A percentile compares a stretch with the other conserved stretches of the same genome.
Conservation (phyloP, 2,113 vertebrate species). For the Columba livia region DNA sequence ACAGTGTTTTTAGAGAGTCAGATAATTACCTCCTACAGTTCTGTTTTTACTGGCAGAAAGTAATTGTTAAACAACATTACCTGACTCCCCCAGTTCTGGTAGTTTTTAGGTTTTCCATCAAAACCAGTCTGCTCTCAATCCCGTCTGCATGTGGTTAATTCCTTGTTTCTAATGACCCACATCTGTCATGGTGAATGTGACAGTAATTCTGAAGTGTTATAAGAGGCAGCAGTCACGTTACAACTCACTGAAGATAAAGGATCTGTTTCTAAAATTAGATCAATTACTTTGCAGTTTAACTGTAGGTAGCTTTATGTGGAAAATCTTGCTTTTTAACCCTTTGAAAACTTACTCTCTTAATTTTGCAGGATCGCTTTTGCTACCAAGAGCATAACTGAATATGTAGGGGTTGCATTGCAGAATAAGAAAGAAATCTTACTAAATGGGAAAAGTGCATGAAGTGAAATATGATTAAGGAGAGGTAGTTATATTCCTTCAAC, state of each 20-base stretch:
- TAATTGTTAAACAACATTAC: conserved; percentile 31
- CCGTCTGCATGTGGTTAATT: conserved; percentile 21
- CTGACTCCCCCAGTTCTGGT: conserved; percentile 5
- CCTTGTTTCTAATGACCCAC: conserved; percentile 6
- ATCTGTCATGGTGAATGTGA: conserved; percentile 34
- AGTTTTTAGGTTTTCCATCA: conserved; percentile 35
- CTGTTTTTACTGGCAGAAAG: conserved; percentile 51
- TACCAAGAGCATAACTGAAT: neutral
- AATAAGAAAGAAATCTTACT: neutral
- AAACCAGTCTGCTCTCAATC: conserved; percentile 1
- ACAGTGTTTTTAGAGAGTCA: conserved; percentile 30
- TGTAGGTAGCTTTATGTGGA: neutral
- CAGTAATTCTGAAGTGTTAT: conserved; percentile 20
- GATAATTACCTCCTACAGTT: conserved; percentile 46
- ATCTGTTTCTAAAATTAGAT: conserved; percentile 26
- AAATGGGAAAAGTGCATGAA: neutral
- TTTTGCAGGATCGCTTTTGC: neutral
- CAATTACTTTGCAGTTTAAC: neutral
- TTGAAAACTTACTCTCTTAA: neutral
- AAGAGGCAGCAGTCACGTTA: conserved; percentile 1
- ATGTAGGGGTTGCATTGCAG: neutral
- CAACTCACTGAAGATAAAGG: conserved; percentile 21
- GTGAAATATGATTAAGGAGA: neutral
- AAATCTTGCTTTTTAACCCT: neutral
- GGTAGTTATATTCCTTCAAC: neutral